Conservation (phyloP, 2,113 vertebrate genomes). For the Corythaeola cristata region DNA sequence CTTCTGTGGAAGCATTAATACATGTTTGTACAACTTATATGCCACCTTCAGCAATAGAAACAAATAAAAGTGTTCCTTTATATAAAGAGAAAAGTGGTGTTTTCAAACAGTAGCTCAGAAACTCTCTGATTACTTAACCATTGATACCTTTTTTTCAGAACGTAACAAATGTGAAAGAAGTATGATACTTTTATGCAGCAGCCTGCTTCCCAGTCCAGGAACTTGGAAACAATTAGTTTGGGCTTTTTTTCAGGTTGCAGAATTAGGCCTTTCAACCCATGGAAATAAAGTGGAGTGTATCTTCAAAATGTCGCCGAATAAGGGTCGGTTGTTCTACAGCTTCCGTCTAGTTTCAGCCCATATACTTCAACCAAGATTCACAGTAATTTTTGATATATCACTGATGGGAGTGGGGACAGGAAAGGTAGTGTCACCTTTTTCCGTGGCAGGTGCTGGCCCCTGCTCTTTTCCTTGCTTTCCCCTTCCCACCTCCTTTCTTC, state of each 20-base stretch:
- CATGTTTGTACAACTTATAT: neutral
- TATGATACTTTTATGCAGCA: rapidly evolving
- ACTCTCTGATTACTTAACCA: neutral
- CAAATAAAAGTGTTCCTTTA: neutral
- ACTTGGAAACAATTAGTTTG: neutral
- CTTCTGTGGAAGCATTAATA: neutral
- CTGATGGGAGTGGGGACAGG: neutral
- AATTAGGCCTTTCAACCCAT: neutral
- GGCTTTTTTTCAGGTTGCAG: neutral
- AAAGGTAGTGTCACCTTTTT: neutral
- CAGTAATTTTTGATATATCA: neutral
- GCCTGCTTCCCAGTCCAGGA: neutral
- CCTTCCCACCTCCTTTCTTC: neutral
- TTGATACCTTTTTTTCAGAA: neutral
- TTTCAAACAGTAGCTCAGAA: neutral
- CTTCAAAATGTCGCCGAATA: neutral
- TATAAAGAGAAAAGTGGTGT: neutral
- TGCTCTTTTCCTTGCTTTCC: neutral
- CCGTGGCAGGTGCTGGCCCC: neutral
- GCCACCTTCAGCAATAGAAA: neutral
- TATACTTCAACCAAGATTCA: neutral
- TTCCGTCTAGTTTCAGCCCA: neutral
- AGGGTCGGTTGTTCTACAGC: neutral
- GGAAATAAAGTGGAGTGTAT: neutral
- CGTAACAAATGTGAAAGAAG: neutral